Evolutionary conservation across 2,888 invertebrate species (phyloP).

Genomic region (Pristionchus entomophagus): DNA sequence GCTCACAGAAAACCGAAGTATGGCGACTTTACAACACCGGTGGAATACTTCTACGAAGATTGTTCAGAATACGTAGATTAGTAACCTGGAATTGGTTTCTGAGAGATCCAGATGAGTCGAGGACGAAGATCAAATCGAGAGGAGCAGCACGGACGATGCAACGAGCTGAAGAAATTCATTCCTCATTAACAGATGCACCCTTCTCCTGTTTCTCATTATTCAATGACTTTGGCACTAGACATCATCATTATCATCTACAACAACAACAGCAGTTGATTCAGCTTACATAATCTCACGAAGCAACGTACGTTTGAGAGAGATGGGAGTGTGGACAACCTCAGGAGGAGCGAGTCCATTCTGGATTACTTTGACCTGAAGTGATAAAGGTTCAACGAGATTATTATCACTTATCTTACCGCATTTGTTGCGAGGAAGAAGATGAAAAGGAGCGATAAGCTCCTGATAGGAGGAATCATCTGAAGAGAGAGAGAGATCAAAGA

Average conservation of each 20-base stretch:
- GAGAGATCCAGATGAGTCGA: slow-evolving; percentile 74
- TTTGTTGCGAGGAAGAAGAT: not conserved
- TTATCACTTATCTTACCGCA: not conserved
- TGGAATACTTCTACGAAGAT: not conserved
- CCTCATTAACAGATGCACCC: too few species aligned
- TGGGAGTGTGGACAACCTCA: slow-evolving; percentile 73
- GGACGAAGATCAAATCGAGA: slow-evolving; percentile 72
- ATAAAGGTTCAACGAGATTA: not conserved
- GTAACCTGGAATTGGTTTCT: slow-evolving; percentile 69
- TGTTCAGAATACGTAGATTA: not conserved
- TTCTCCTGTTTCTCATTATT: too few species aligned
- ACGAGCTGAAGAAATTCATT: slow-evolving; percentile 70
- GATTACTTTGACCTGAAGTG: slow-evolving; percentile 65
- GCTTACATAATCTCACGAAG: too few species aligned
- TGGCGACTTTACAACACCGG: too few species aligned
- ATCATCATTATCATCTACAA: too few species aligned
- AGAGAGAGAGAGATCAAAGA: slow-evolving; percentile 39
- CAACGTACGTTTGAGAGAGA: slow-evolving; percentile 70
- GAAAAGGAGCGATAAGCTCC: slow-evolving; percentile 34
- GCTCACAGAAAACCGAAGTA: too few species aligned
- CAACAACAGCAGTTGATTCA: too few species aligned
- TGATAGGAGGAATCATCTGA: slow-evolving; percentile 9
- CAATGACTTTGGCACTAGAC: too few species aligned
- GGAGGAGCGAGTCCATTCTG: slow-evolving; percentile 74
- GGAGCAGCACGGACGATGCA: slow-evolving; percentile 73